phyloP scores from a whole-genome alignment of 2,888 invertebrate species.

The Macroteleia sp. region DNA sequence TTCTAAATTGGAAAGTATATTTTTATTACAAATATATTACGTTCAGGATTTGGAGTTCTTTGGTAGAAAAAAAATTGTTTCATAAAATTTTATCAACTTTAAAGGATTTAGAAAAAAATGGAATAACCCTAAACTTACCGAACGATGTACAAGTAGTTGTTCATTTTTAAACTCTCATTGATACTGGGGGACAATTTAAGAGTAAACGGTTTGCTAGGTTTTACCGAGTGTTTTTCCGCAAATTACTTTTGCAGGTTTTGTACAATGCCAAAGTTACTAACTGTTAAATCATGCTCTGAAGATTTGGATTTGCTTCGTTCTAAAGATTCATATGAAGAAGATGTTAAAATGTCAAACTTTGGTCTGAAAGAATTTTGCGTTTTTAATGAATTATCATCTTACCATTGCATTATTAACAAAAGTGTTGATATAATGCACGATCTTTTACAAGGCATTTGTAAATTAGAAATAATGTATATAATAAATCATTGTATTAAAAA shows the following conservation, averaged over 20 bases:
- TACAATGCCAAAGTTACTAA: not conserved
- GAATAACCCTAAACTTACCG: too few relatives aligned
- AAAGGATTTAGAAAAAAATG: too few relatives aligned
- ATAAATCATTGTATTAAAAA: constrained; percentile 46
- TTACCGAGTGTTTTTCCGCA: too few relatives aligned
- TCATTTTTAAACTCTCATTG: too few relatives aligned
- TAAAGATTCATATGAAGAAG: not conserved
- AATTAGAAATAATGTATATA: constrained; percentile 42
- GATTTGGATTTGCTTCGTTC: not conserved
- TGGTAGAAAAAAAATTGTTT: too few relatives aligned
- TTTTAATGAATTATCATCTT: constrained; percentile 11
- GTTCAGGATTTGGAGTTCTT: too few relatives aligned
- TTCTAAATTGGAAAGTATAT: too few relatives aligned
- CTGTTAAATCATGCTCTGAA: not conserved
- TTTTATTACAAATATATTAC: too few relatives aligned
- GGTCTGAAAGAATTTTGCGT: constrained; percentile 16
- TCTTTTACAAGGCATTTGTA: constrained; percentile 66
- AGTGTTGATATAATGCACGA: constrained; percentile 70
- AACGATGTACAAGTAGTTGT: too few relatives aligned
- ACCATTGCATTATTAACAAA: constrained; percentile 30
- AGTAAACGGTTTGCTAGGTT: too few relatives aligned
- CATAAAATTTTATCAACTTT: too few relatives aligned
- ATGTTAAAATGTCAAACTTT: not conserved
- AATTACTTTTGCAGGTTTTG: constrained; percentile 24
- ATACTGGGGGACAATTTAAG: too few relatives aligned